A percentile compares a stretch with the other conserved stretches of the same genome.
Conservation (phyloP, 2,888 invertebrate genomes). For the Lasioglossum zephyrum region DNA sequence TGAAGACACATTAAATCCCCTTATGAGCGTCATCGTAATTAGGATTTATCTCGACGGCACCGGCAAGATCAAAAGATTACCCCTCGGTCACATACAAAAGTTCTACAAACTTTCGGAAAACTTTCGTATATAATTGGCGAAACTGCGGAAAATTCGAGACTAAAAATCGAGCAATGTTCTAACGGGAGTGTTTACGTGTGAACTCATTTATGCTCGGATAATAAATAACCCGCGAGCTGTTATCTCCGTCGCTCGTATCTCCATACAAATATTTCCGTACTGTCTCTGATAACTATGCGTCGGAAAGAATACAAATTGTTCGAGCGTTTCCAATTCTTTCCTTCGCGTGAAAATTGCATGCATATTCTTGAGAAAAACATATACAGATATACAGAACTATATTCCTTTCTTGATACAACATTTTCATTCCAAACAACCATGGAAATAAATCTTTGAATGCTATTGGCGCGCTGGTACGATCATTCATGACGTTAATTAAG, state of each 20-base stretch:
- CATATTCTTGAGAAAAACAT: not conserved
- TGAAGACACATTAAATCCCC: constrained; percentile 2
- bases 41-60: constrained; percentile 2
- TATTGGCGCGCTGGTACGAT: too few species aligned
- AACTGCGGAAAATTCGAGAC: not conserved
- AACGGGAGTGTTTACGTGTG: not conserved
- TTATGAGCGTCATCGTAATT: constrained; percentile 1
- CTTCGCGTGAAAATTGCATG: not conserved
- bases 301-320: not conserved
- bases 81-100: not conserved
- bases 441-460: too few species aligned
- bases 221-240: not conserved
- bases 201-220: not conserved
- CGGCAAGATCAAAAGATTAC: constrained; percentile 16
- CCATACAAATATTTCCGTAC: not conserved
- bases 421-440: not conserved
- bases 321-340: not conserved
- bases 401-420: not conserved
- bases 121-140: not conserved
- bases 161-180: not conserved
- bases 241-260: not conserved
- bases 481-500: too few species aligned
- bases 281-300: not conserved
- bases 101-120: not conserved
- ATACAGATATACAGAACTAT: not conserved